These are phyloP conservation scores for Drosophila neonasuta DNA, from an alignment of 2,888 invertebrate species.

Conservation along the genomic window DNA sequence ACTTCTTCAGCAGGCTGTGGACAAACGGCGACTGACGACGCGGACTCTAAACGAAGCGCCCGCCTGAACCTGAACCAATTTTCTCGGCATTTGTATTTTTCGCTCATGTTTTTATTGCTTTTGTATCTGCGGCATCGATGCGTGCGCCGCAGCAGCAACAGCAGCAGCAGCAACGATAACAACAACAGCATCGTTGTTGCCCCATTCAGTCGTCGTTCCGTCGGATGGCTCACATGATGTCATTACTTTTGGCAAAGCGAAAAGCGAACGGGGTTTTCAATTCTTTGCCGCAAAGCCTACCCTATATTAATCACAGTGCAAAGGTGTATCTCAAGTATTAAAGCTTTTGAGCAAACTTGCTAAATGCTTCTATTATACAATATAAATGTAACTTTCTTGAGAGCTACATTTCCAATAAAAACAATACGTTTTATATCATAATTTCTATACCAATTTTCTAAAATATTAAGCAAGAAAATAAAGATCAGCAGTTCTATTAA, in stretches of 20 bases:
- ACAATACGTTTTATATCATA: no score
- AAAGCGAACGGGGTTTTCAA: slow-evolving; percentile 18
- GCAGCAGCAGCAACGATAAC: background rate
- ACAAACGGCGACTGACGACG: slow-evolving; percentile 71
- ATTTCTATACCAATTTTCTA: no score
- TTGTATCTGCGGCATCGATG: slow-evolving; percentile 46
- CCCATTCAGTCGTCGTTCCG: slow-evolving; percentile 5
- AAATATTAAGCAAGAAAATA: no score
- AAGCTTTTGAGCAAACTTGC: no score
- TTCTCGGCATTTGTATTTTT: slow-evolving; percentile 54
- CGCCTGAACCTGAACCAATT: slow-evolving; percentile 66
- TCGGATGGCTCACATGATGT: slow-evolving; percentile 62
- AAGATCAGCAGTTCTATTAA: no score
- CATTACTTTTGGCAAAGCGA: slow-evolving; percentile 62
- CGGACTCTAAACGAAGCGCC: slow-evolving; percentile 58
- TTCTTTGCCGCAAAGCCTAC: slow-evolving; percentile 16
- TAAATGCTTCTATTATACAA: no score
- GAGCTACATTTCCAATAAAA: no score
- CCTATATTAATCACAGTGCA: slow-evolving; percentile 14
- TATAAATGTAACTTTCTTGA: no score
- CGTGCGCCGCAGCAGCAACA: slow-evolving; percentile 13
- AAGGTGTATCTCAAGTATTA: background rate
- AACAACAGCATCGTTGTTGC: slow-evolving; percentile 7
- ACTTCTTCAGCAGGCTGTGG: slow-evolving; percentile 67
- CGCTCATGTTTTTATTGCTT: slow-evolving; percentile 51